These are phyloP conservation scores for Centropus unirufus DNA, from an alignment of 2,113 vertebrate species.

Conservation along the genomic window DNA sequence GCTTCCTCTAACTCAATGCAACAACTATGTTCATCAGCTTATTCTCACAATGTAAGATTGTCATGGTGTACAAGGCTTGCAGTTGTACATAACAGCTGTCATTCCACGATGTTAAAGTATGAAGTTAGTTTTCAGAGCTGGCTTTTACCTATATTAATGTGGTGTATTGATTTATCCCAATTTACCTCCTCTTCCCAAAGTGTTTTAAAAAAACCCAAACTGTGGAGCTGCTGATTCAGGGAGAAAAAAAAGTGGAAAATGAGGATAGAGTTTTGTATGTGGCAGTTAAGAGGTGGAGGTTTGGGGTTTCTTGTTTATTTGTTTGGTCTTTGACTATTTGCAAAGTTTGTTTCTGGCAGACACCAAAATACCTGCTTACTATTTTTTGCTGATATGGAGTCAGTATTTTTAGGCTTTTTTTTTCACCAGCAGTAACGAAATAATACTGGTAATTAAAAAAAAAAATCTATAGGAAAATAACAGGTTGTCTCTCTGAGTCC, in stretches of 20 bases:
- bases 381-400: background rate
- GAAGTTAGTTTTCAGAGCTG: background rate
- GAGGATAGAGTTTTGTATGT: background rate
- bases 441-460: background rate
- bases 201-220: background rate
- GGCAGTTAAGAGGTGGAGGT: background rate
- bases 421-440: background rate
- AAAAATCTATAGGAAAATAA: background rate
- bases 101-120: background rate
- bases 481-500: background rate
- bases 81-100: background rate
- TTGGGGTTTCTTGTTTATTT: background rate
- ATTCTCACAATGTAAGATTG: background rate
- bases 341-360: background rate
- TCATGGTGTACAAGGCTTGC: background rate
- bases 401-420: background rate
- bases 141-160: background rate
- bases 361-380: background rate
- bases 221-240: background rate
- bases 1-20: background rate
- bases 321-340: background rate
- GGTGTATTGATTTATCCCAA: background rate
- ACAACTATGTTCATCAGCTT: background rate
- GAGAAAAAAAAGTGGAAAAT: background rate
- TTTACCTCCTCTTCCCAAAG: background rate